phyloP scores from a whole-genome alignment of 2,113 vertebrate genomes.

The Anas platyrhynchos region DNA sequence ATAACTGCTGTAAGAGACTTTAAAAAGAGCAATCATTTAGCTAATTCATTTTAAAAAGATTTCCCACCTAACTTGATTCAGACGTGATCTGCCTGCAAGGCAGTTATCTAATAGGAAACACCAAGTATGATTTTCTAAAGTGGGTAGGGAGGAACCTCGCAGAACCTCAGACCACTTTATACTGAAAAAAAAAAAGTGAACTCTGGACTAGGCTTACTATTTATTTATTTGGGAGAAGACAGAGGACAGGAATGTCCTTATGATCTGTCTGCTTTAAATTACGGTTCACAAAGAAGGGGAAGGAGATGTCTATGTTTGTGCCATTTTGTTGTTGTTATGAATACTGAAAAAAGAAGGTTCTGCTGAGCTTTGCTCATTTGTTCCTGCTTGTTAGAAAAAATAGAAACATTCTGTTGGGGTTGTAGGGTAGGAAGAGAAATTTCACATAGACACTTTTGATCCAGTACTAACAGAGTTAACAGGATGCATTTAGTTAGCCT shows the following conservation, averaged over 20 bases:
- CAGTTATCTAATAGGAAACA: conserved; percentile 11
- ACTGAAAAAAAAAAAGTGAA: neutral
- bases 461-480: neutral
- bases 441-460: neutral
- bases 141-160: neutral
- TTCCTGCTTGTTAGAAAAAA: neutral
- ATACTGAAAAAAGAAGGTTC: neutral
- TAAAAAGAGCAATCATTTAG: conserved; percentile 32
- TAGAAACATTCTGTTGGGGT: neutral
- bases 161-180: neutral
- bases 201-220: neutral
- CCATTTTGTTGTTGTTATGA: neutral
- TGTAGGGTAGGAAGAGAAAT: neutral
- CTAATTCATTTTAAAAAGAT: conserved; percentile 56
- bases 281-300: neutral
- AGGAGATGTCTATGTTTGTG: neutral
- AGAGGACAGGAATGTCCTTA: neutral
- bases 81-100: conserved; percentile 41
- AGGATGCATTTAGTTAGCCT: neutral
- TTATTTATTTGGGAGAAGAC: neutral
- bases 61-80: conserved; percentile 37
- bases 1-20: conserved; percentile 31
- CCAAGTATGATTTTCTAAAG: neutral
- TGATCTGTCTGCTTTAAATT: neutral
- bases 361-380: neutral